Base-by-base conservation (phyloP, 2,113 vertebrate species). In the Spea bombifrons region DNA sequence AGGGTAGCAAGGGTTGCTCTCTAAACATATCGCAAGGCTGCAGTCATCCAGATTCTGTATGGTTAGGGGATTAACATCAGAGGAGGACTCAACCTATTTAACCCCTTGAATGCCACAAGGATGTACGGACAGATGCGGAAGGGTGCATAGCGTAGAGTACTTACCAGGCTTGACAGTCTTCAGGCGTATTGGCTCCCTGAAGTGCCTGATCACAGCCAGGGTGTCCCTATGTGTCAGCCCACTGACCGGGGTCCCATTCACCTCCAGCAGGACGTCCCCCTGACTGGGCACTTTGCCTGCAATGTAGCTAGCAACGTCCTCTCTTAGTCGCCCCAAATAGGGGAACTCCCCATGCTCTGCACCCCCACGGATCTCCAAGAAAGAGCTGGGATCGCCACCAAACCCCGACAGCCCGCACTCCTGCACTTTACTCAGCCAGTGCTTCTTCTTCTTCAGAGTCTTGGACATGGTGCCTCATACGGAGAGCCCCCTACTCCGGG, bases 181-280 rank as follows among this genome's bases (percentile, higher is more conserved):
- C 84, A 98, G 90, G 71, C 95, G 94, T 80, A 98, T 85, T 66
- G 96, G 96, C 83, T 97, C 95, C 81, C 93, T 90, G 87, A 96
- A 98, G 95, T 98, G 95, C 61, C 95, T 92, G 83, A 98, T 90
- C 85, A 98, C 96, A 48, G 96, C 96, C 83, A 96, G 88, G 5
- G 95, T 95, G 90, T 98, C 96, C 74, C 96, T 91, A 89, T 96
- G 86, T 52, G 96, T 98, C 84, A 98, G 95, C 76, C 96, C 96
- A 87, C 96, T 97, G 75, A 98, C 96, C 0, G 96, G 96, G 13
- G 96, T 98, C 75, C 95, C 95, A 90, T 98, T 98, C 86, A 97
- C 96, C 89, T 98, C 96, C 88, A 98, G 90, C 84, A 98, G 90
- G 84, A 98, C 94, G 84, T 98, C 96, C 13, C 94, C 96, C 0